Conservation (phyloP, 2,113 vertebrate species). For the Diphyllodes magnificus region DNA sequence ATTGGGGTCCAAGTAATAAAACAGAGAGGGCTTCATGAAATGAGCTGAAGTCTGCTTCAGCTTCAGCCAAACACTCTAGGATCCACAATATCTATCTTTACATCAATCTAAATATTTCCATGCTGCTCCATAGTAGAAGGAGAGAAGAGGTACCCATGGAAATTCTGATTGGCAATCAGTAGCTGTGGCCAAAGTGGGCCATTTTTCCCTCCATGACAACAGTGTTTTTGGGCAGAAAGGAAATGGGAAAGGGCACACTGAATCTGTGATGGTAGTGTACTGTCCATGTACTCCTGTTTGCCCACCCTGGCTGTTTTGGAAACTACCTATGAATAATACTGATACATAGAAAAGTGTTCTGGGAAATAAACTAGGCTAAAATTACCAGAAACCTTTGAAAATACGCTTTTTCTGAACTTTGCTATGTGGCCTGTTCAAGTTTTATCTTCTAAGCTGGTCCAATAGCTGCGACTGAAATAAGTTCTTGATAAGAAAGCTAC, state of each 20-base stretch:
- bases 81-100: not conserved
- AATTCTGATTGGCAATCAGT: not conserved
- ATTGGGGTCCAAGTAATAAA: not conserved
- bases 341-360: not conserved
- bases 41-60: not conserved
- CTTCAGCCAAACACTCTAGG: not conserved
- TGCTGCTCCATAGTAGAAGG: not conserved
- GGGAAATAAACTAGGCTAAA: not conserved
- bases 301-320: not conserved
- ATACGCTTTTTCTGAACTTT: not conserved
- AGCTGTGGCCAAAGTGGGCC: fast-evolving
- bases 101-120: not conserved
- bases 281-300: not conserved
- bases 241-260: not conserved
- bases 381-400: not conserved
- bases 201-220: not conserved
- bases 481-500: not conserved
- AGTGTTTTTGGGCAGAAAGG: not conserved
- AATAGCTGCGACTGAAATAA: not conserved
- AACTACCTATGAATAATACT: not conserved
- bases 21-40: not conserved
- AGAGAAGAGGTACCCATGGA: not conserved
- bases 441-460: not conserved
- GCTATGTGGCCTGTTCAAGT: not conserved
- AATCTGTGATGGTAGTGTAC: not conserved